Evolutionary conservation across 1,140 invertebrate genomes (phyloP), one percentile per base, ranked within the genome.

Genomic region (Zophobas atratus): DNA sequence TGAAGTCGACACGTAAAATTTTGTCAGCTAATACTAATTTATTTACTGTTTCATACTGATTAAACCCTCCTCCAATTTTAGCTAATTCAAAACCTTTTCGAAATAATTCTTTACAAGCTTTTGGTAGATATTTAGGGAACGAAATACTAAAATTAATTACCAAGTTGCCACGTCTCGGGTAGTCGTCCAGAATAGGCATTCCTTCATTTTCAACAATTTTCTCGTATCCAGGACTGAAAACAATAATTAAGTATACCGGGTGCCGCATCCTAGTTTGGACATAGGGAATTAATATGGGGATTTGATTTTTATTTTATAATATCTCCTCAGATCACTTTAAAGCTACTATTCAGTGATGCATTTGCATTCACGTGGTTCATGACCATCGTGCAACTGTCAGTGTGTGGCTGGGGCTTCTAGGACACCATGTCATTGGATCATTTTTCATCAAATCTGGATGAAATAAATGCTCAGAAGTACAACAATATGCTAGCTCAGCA

Each of bases 151-250:
- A 92, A 77, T 82, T 84, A 70, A 92, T 88, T 49, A 89, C 84
- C 46, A 92, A 82, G 81, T 90, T 84, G 49, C 91, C 90, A 48
- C 86, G 88, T 78, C 85, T 77, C 32, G 85, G 85, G 55, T 86
- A 87, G 80, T 88, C 84, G 51, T 89, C 87, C 2, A 87, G 78
- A 67, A 89, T 81, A 6, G 91, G 90, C 82, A 92, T 86, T 48
- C 91, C 91, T 86, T 92, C 90, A 3, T 86, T 86, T 41, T 81
- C 57, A 0, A 92, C 82, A 1, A 87, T 76, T 85, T 91, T 92
- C 76, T 85, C 83, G 83, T 90, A 91, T 51, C 87, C 85, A 32
- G 90, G 89, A 4, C 89, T 90, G 72, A 60, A 85, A 85, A 81
- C 70, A 8, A 63, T 39, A n/a, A 63, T 38, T 63, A 56, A 46